These are phyloP conservation scores for Melieria picta DNA, from an alignment of 2,888 invertebrate species.

Conservation along the genomic window DNA sequence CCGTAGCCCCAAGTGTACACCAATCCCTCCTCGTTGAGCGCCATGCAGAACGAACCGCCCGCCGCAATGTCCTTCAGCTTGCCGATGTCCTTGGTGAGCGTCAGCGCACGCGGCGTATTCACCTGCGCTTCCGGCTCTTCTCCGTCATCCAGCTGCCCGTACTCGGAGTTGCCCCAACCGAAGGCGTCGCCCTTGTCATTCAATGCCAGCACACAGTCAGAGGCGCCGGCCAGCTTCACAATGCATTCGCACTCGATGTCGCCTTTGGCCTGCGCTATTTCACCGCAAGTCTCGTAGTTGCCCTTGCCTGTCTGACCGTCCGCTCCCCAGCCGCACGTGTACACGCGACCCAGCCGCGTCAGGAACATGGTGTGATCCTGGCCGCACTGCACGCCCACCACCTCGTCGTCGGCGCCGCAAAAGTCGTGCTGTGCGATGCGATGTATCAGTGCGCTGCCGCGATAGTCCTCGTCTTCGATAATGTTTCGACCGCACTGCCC, in stretches of 20 bases:
- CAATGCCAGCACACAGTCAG: conserved; percentile 89
- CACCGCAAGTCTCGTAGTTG: conserved; percentile 71
- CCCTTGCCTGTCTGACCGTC: conserved; percentile 94
- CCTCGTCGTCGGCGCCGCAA: conserved; percentile 72
- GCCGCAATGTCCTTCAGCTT: conserved; percentile 82
- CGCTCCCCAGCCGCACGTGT: conserved; percentile 91
- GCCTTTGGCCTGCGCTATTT: conserved; percentile 75
- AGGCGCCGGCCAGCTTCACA: conserved; percentile 79
- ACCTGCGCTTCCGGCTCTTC: conserved; percentile 71
- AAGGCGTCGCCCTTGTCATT: conserved; percentile 91
- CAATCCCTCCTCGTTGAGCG: conserved; percentile 83
- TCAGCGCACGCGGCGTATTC: conserved; percentile 75
- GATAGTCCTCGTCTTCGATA: conserved; percentile 79
- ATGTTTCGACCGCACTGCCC: conserved; percentile 92
- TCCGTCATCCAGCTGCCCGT: conserved; percentile 76
- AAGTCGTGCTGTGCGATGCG: conserved; percentile 74
- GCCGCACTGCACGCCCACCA: conserved; percentile 76
- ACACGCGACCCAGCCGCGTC: conserved; percentile 82
- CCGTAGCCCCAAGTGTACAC: conserved; percentile 96
- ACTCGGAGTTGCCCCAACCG: conserved; percentile 98
- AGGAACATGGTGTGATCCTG: conserved; percentile 85
- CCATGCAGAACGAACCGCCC: conserved; percentile 87
- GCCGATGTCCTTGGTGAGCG: conserved; percentile 75
- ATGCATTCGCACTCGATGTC: conserved; percentile 86
- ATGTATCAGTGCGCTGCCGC: conserved; percentile 73